These are phyloP conservation scores for Lithodes maja DNA, from an alignment of 2,888 invertebrate species.

Conservation along the genomic window DNA sequence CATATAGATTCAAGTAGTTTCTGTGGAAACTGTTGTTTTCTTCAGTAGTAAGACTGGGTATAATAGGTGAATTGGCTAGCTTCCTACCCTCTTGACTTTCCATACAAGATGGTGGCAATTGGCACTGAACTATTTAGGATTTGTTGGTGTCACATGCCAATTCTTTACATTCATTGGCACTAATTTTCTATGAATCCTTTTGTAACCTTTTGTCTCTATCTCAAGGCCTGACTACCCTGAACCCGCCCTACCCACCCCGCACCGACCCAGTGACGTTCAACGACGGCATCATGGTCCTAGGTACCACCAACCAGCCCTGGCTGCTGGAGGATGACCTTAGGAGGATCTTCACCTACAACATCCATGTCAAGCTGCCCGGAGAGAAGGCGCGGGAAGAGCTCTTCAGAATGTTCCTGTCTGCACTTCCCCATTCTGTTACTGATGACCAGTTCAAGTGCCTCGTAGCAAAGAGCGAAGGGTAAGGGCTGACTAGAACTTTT, in stretches of 20 bases:
- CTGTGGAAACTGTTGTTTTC: too few species aligned
- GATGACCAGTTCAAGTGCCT: slow-evolving; percentile 69
- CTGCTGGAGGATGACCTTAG: slow-evolving; percentile 65
- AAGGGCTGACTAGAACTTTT: slow-evolving; percentile 14
- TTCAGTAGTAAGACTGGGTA: too few species aligned
- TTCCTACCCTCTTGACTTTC: too few species aligned
- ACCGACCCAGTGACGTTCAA: slow-evolving; percentile 56
- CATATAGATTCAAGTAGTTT: too few species aligned
- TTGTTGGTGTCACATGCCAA: neutral
- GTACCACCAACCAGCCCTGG: slow-evolving; percentile 69
- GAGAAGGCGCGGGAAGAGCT: slow-evolving; percentile 70
- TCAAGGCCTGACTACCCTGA: slow-evolving; percentile 63
- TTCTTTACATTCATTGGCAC: neutral
- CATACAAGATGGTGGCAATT: neutral
- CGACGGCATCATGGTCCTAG: slow-evolving; percentile 68
- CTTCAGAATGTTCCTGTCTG: slow-evolving; percentile 68
- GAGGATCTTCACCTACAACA: slow-evolving; percentile 69
- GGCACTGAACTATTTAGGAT: neutral
- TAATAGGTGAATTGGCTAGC: too few species aligned
- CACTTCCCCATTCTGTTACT: slow-evolving; percentile 59
- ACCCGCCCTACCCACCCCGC: slow-evolving; percentile 56
- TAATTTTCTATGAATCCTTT: neutral
- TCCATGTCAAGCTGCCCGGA: slow-evolving; percentile 68
- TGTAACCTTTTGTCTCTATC: too few species aligned
- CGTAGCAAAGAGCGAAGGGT: slow-evolving; percentile 70